Evolutionary conservation across 2,888 invertebrate species (phyloP).

Genomic region (Myopa tessellatipennis): DNA sequence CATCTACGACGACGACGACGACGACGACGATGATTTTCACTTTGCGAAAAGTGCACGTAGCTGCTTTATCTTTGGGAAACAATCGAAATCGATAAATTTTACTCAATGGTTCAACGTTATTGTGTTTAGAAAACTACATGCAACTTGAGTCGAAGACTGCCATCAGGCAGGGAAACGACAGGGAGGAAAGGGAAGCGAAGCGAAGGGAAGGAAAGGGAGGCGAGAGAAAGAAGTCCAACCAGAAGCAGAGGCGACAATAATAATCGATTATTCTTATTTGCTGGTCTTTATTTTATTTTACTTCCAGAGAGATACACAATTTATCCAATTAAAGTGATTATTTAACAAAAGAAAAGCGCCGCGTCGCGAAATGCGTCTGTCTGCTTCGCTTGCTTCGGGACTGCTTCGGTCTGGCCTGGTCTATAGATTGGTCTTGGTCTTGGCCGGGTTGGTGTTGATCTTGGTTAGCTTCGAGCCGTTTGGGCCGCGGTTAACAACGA

Average conservation of each 20-base stretch:
- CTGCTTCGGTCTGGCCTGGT: too few relatives aligned
- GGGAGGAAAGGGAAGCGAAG: background rate
- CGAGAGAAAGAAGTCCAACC: background rate
- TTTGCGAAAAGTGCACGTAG: background rate
- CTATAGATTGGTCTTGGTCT: too few relatives aligned
- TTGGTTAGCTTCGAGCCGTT: too few relatives aligned
- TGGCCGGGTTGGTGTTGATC: too few relatives aligned
- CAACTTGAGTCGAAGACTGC: background rate
- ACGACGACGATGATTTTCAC: background rate
- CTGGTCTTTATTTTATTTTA: background rate
- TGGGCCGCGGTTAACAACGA: too few relatives aligned
- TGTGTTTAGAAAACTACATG: background rate
- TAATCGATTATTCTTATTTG: conserved; percentile 25
- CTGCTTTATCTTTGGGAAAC: conserved; percentile 25
- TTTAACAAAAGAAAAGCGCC: conserved; percentile 36
- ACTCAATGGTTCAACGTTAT: conserved; percentile 10
- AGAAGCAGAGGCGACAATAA: conserved; percentile 19
- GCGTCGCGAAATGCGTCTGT: conserved; percentile 32
- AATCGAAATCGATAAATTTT: conserved; percentile 40
- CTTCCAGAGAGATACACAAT: background rate
- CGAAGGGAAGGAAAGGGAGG: background rate
- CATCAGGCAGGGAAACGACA: background rate
- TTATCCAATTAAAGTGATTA: conserved; percentile 35
- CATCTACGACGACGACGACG: background rate
- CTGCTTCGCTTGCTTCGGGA: background rate